Evolutionary conservation across 2,888 invertebrate species (phyloP).

Genomic region (Caenorhabditis virilis): DNA sequence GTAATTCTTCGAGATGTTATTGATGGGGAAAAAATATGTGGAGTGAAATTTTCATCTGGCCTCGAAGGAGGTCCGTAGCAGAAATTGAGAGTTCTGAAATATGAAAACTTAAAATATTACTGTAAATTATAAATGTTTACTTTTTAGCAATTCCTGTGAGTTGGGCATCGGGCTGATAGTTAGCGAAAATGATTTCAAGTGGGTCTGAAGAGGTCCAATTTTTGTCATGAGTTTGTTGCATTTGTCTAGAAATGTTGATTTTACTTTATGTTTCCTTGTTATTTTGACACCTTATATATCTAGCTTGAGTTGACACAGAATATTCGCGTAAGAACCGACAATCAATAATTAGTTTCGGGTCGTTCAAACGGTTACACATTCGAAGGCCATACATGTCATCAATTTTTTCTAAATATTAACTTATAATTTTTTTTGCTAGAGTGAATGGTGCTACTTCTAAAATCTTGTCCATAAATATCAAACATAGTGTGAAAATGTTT

Average conservation of each 20-base stretch:
- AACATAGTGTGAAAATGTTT: constrained; percentile 37
- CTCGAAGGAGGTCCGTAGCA: constrained; percentile 30
- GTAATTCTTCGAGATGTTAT: constrained; percentile 21
- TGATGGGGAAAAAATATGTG: constrained; percentile 20
- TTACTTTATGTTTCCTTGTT: too few relatives aligned
- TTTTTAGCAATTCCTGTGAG: constrained; percentile 17
- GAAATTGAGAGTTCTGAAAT: constrained; percentile 23
- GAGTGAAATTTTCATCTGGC: too few relatives aligned
- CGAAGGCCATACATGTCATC: constrained; percentile 40
- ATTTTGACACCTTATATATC: constrained; percentile 40
- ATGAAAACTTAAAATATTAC: too few relatives aligned
- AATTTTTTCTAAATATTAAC: constrained; percentile 30
- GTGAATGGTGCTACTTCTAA: constrained; percentile 26
- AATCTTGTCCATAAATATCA: constrained; percentile 45
- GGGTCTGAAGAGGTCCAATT: constrained; percentile 1
- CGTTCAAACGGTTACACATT: constrained; percentile 27
- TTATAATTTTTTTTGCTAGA: neutral
- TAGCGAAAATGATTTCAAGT: constrained; percentile 9
- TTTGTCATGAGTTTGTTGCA: constrained; percentile 1
- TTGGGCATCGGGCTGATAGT: constrained; percentile 30
- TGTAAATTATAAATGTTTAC: constrained; percentile 6
- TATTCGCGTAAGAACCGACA: constrained; percentile 47
- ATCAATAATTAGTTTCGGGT: constrained; percentile 48
- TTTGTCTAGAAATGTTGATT: too few relatives aligned
- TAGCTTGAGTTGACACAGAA: constrained; percentile 29